Conservation (phyloP, 2,888 invertebrate genomes). For the Ormyrus pomaceus region DNA sequence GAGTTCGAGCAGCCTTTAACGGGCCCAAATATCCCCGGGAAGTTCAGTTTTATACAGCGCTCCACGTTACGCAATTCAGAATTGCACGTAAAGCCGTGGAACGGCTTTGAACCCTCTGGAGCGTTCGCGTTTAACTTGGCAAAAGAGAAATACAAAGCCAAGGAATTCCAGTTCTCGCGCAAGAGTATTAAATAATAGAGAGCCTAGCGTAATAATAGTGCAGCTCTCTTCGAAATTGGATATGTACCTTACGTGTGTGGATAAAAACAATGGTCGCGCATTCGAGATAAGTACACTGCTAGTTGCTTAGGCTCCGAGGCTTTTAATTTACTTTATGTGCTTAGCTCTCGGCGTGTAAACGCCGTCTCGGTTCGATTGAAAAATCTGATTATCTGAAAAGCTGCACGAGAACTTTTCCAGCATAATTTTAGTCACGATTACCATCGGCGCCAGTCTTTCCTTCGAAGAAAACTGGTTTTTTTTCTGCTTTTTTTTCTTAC, state of each 20-base stretch:
- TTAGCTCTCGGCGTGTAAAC: too few species aligned
- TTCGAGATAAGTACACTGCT: too few species aligned
- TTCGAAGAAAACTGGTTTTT: too few species aligned
- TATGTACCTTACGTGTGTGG: background rate
- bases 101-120: background rate
- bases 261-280: constrained; percentile 14
- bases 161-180: constrained; percentile 22
- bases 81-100: background rate
- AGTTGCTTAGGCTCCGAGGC: too few species aligned
- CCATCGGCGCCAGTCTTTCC: too few species aligned
- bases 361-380: too few species aligned
- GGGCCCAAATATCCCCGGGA: background rate
- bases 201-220: constrained; percentile 10
- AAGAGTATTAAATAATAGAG: constrained; percentile 34
- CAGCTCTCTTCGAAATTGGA: constrained; percentile 14
- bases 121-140: background rate
- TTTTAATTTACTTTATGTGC: constrained; percentile 16
- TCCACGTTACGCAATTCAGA: constrained; percentile 10
- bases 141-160: background rate
- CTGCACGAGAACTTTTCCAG: too few species aligned
- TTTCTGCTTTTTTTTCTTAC: too few species aligned
- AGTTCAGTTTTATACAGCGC: background rate
- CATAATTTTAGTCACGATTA: too few species aligned
- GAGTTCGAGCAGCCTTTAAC: too few species aligned
- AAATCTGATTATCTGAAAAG: too few species aligned